phyloP scores from a whole-genome alignment of 2,797 vertebrate species.

The Crenichthys baileyi region DNA sequence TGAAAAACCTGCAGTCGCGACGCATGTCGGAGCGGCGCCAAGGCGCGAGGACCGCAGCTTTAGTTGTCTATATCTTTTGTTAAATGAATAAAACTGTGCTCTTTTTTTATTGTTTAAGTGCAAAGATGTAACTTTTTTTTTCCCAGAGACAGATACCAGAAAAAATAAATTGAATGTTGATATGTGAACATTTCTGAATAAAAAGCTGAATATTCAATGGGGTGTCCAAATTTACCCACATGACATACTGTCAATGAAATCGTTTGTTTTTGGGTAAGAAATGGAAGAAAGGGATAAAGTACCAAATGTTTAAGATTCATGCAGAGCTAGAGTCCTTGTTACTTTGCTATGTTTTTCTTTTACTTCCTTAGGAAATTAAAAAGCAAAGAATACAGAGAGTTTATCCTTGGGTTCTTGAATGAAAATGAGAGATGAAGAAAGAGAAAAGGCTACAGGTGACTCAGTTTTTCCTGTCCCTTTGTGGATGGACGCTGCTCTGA shows the following conservation, averaged over 20 bases:
- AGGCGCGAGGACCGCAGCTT: neutral
- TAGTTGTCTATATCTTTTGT: neutral
- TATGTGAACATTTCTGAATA: neutral
- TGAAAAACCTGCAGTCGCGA: neutral
- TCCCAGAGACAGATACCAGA: no score
- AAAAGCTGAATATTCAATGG: neutral
- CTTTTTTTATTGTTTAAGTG: neutral
- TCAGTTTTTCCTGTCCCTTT: conserved; percentile 32
- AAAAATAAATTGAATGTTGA: neutral
- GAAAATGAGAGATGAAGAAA: conserved; percentile 32
- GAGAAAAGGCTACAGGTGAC: conserved; percentile 38
- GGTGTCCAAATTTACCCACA: neutral
- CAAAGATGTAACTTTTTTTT: neutral
- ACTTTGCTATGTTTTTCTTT: neutral
- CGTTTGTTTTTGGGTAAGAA: neutral
- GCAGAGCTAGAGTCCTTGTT: neutral
- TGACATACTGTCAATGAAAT: neutral
- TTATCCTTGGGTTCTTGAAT: conserved; percentile 24
- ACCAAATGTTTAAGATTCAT: neutral
- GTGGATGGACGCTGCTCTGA: conserved; percentile 25
- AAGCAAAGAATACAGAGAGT: conserved; percentile 3
- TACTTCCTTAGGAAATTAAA: neutral
- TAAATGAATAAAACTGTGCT: neutral
- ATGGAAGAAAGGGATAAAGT: neutral
- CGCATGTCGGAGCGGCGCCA: no score